These are phyloP conservation scores for Hirudinaria manillensis DNA, from an alignment of 2,888 invertebrate species.

Conservation along the genomic window DNA sequence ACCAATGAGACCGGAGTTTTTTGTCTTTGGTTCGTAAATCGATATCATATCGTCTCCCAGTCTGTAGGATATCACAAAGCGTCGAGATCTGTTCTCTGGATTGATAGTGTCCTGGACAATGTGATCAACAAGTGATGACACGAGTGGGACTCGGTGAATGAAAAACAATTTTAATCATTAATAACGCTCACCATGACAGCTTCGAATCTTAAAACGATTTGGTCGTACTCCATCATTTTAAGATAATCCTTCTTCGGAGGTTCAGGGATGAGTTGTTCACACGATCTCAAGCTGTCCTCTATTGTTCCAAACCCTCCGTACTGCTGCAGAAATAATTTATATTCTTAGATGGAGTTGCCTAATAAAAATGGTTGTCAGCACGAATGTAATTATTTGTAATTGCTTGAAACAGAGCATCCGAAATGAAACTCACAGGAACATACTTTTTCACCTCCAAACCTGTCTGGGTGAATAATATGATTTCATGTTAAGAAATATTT, in stretches of 20 bases:
- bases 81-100: constrained; percentile 70
- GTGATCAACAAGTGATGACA: constrained; percentile 1
- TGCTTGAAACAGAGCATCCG: too few species aligned
- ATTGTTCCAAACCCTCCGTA: constrained; percentile 69
- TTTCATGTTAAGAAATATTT: too few species aligned
- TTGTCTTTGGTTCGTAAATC: constrained; percentile 64
- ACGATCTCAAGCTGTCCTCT: constrained; percentile 73
- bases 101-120: constrained; percentile 65
- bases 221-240: constrained; percentile 67
- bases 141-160: too few species aligned
- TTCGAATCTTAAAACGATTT: constrained; percentile 65
- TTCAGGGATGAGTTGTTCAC: constrained; percentile 66
- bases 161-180: not conserved
- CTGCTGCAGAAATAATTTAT: constrained; percentile 60
- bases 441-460: too few species aligned
- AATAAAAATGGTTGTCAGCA: too few species aligned
- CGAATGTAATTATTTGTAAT: not conserved
- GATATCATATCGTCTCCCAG: constrained; percentile 70
- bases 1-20: constrained; percentile 64
- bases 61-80: constrained; percentile 71
- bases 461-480: too few species aligned
- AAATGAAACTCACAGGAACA: too few species aligned
- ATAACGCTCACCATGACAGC: constrained; percentile 60
- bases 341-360: constrained; percentile 44
- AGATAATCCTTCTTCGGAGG: constrained; percentile 70